phyloP scores from a whole-genome alignment of 2,113 vertebrate species.

The Aplodontia rufa region DNA sequence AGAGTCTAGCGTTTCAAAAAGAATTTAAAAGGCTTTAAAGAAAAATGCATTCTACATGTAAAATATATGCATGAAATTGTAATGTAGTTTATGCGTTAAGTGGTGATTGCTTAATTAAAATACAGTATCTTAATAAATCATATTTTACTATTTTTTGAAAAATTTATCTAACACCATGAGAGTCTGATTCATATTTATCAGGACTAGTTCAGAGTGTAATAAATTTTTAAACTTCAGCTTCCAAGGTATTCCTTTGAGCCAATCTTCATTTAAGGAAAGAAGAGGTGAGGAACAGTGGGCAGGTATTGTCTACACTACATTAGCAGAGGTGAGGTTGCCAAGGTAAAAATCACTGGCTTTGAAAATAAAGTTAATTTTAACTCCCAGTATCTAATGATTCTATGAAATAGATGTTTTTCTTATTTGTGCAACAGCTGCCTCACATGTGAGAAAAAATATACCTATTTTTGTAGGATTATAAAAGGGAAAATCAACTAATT shows the following conservation, averaged over 20 bases:
- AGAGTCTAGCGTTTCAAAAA: neutral
- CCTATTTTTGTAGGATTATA: neutral
- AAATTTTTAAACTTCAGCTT: slow-evolving; percentile 23
- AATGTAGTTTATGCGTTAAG: neutral
- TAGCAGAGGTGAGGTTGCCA: neutral
- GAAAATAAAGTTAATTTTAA: neutral
- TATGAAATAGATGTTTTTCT: neutral
- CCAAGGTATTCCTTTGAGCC: slow-evolving; percentile 11
- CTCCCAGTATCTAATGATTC: neutral
- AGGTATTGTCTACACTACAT: neutral
- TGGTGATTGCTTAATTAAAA: neutral
- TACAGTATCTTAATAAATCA: neutral
- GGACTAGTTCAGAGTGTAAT: neutral
- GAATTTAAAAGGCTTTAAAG: neutral
- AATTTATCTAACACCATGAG: neutral
- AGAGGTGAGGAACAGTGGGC: neutral
- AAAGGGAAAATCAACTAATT: neutral
- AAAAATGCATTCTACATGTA: neutral
- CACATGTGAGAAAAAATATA: neutral
- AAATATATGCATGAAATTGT: neutral
- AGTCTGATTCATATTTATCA: neutral
- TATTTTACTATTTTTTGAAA: neutral
- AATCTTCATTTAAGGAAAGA: neutral
- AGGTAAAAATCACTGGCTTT: neutral
- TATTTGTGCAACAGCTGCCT: neutral